Base-by-base conservation (phyloP, 1,140 invertebrate species). In the Chironomus tepperi region DNA sequence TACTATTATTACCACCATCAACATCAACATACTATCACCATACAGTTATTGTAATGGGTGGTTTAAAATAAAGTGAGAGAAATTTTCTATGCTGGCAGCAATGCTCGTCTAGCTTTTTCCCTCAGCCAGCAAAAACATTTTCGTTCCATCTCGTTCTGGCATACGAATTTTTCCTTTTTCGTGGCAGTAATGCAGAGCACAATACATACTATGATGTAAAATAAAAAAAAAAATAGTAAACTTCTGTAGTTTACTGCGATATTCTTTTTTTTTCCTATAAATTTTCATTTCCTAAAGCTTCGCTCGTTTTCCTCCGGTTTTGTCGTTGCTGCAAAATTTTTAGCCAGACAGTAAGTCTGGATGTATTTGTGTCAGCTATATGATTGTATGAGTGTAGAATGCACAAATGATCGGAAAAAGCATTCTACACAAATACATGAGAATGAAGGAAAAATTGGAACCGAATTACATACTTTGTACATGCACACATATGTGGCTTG, bases 211-310 rank as follows among this genome's bases (percentile, higher is more conserved):
- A 34, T 34, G 24, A 34, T 34, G 24, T 34, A 34, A 34, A 34
- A 34, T n/a, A n/a, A n/a, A n/a, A 34, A 34, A 34, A 34, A 34
- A 57, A 57, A 47, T 3, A 57, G 47, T 57, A 57, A 57, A 57
- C 5, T 57, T 57, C n/a, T n/a, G 12, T 57, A 57, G 47, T 57
- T 34, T 34, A 34, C 24, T 34, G 24, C 24, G 47, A 57, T 57
- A 57, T 34, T 34, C 24, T 34, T 34, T 34, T n/a, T n/a, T 34
- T 34, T 34, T 34, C 24, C 24, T 34, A 34, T 57, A 57, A 57
- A 57, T 57, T 57, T 57, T 57, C 47, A 57, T 47, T 47, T 47
- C 43, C 43, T n/a, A 57, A 57, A 57, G 47, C 47, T 57, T 57
- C 8, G 5, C 43, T 47, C 43, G n/a, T n/a, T n/a, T n/a, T n/a